Evolutionary conservation across 1,140 invertebrate species (phyloP), one percentile per base, ranked within the genome.

Genomic region (Heliconius melpomene): DNA sequence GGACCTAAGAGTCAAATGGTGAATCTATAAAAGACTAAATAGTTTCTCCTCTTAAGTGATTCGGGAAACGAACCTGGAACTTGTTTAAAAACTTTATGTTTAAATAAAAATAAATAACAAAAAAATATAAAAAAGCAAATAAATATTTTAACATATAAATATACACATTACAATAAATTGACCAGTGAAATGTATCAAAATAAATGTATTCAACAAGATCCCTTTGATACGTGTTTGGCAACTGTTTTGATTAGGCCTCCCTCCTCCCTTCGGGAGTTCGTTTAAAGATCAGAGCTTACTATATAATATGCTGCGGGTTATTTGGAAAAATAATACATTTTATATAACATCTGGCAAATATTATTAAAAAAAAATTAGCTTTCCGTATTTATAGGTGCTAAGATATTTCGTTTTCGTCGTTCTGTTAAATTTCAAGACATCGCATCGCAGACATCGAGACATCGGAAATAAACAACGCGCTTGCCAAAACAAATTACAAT

Each of bases 201-300:
- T 54, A 57, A 57, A 57, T 60, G 23, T 75, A 75, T 75, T 75
- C 74, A 60, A 16, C 16, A 54, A 32, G 40, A 78, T 29, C 20
- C 40, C 50, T 78, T 78, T 78, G 77, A 78, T 73, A 54, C 54
- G 32, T 79, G 72, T 79, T 79, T 40, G 72, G 78, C 36, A 70
- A 70, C 78, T 50, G 72, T 79, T 79, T 79, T 74, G 57, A 79
- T 79, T 79, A 79, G 54, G 54, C 57, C 50, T 54, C 74, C 78
- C 36, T 54, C 29, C 40, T 70, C 72, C 71, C 72, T 26, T 7
- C 7, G 54, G 36, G 52, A 75, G 73, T 38, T 70, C 73, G 38
- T 70, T 71, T 74, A 74, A 72, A 75, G 73, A 79, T 54, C n/a
- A 79, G 32, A 26, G 32, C 40, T 79, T 74, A 79, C 54, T 72